These are phyloP conservation scores for Calonectris borealis DNA, from an alignment of 2,113 vertebrate species.

Conservation along the genomic window DNA sequence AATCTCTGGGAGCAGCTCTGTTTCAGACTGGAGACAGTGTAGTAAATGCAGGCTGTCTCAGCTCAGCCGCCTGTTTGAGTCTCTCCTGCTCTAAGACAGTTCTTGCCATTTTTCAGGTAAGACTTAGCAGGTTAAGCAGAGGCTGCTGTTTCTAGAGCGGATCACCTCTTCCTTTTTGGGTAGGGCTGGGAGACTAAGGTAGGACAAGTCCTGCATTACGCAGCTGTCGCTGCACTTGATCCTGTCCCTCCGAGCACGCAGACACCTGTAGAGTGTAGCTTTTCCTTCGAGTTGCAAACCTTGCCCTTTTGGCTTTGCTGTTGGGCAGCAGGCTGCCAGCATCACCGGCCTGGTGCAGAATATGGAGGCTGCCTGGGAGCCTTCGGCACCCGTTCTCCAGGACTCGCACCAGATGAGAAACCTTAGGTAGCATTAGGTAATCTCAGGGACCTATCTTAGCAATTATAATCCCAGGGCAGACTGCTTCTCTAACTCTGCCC, in stretches of 20 bases:
- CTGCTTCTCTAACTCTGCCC: background rate
- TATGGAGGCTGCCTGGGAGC: background rate
- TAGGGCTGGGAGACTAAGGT: background rate
- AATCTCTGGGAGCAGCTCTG: background rate
- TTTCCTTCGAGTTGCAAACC: background rate
- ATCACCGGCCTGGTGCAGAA: background rate
- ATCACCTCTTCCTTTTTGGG: background rate
- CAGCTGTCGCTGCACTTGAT: background rate
- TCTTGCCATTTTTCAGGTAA: background rate
- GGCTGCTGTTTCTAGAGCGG: background rate
- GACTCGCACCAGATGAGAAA: background rate
- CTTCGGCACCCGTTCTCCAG: fast-evolving
- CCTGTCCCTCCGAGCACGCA: background rate
- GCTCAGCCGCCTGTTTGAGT: background rate
- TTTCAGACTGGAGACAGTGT: background rate
- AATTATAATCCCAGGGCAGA: background rate
- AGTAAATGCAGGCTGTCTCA: background rate
- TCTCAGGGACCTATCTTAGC: background rate
- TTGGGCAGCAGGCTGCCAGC: background rate
- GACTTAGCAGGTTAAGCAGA: background rate
- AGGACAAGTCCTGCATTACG: fast-evolving
- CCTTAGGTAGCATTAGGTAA: background rate
- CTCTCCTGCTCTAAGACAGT: background rate
- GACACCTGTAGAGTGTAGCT: background rate
- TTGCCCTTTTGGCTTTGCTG: background rate